These are phyloP conservation scores for Protodeltote pygarga DNA, from an alignment of 2,888 invertebrate species.

Conservation along the genomic window DNA sequence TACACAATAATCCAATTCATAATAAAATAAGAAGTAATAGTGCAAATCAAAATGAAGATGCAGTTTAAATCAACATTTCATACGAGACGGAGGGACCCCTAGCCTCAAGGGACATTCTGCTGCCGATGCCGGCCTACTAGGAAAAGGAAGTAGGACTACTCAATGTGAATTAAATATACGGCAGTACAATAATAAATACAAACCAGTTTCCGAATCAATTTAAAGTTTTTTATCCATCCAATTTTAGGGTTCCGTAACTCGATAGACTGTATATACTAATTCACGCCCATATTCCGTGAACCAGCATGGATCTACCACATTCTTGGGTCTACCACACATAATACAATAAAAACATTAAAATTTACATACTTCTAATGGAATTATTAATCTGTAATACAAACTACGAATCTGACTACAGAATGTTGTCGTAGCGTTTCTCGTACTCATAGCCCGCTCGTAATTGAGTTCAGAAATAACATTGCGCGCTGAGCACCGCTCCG, in stretches of 20 bases:
- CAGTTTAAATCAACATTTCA: conserved; percentile 53
- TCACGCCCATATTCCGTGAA: too few relatives aligned
- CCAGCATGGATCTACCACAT: conserved; percentile 5
- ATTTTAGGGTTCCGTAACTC: too few relatives aligned
- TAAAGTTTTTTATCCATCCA: too few relatives aligned
- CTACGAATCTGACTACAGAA: conserved; percentile 30
- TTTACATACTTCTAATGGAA: conserved; percentile 26
- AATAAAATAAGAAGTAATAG: conserved; percentile 32
- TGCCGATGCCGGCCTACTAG: conserved; percentile 2
- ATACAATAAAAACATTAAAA: conserved; percentile 29
- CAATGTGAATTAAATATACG: conserved; percentile 6
- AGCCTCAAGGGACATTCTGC: conserved; percentile 27
- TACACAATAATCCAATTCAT: conserved; percentile 21
- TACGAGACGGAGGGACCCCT: conserved; percentile 35
- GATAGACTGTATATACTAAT: too few relatives aligned
- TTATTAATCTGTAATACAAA: conserved; percentile 30
- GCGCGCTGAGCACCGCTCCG: conserved; percentile 12
- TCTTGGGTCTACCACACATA: too few relatives aligned
- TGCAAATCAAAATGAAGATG: conserved; percentile 46
- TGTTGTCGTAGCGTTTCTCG: conserved; percentile 41
- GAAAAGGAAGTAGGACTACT: neutral
- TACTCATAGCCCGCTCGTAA: conserved; percentile 32
- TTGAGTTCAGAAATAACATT: conserved; percentile 35
- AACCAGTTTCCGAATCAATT: too few relatives aligned
- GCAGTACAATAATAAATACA: neutral